phyloP scores from a whole-genome alignment of 2,113 vertebrate genomes.

The Hypanus sabinus region DNA sequence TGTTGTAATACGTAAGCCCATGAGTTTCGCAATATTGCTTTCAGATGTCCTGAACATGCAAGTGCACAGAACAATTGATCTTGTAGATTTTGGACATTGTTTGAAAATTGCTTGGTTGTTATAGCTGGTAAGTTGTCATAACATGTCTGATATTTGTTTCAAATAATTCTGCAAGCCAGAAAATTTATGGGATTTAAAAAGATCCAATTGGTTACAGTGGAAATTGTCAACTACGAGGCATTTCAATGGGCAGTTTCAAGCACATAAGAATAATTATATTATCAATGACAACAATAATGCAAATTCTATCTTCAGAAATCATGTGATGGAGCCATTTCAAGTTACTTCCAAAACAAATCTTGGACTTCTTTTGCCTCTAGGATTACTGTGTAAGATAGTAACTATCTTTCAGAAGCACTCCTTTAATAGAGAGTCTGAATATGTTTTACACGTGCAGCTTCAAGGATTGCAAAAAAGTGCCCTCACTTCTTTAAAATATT shows the following conservation, averaged over 20 bases:
- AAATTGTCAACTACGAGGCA: not conserved
- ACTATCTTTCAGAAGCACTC: not conserved
- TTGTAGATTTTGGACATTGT: not conserved
- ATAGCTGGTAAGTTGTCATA: not conserved
- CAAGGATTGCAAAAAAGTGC: not conserved
- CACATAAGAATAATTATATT: not conserved
- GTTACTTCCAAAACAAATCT: not conserved
- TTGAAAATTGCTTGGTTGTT: not conserved
- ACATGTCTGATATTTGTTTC: not conserved
- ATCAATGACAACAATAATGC: not conserved
- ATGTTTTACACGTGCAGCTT: not conserved
- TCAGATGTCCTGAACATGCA: not conserved
- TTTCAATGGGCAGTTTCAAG: not conserved
- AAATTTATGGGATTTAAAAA: not conserved
- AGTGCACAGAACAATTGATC: not conserved
- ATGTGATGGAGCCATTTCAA: not conserved
- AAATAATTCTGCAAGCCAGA: not conserved
- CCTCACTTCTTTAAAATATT: too few relatives aligned
- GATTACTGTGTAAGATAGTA: not conserved
- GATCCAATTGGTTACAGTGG: not conserved
- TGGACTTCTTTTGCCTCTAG: not conserved
- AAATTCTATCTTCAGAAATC: not conserved
- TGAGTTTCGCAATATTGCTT: not conserved
- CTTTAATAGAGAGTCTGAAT: not conserved
- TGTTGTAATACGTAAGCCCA: not conserved